Conservation (phyloP, 23 tunicate species). For the Ascidia mentula region DNA sequence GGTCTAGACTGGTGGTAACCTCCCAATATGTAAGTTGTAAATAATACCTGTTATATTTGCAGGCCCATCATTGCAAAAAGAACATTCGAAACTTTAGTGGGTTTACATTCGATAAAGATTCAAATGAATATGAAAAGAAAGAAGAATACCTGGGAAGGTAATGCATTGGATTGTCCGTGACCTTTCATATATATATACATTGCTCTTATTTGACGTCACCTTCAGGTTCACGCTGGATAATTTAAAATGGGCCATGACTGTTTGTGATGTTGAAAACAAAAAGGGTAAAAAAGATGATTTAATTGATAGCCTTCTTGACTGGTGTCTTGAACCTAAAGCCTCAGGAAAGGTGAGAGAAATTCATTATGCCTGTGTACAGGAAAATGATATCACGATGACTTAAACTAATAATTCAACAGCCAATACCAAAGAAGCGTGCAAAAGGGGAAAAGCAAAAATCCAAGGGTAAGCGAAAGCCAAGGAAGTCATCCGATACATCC, state of each 20-base stretch:
- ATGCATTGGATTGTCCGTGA: no score
- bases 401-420: not conserved
- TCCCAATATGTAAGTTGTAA: no score
- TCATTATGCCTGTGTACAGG: not conserved
- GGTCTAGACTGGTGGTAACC: no score
- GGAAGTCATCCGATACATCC: constrained; percentile 14
- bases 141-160: constrained; percentile 83
- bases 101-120: constrained; percentile 61
- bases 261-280: constrained; percentile 45
- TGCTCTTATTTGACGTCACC: no score
- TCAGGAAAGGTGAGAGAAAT: constrained; percentile 38
- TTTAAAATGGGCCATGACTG: constrained; percentile 76
- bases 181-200: no score
- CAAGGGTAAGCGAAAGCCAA: not conserved
- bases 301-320: constrained; percentile 59
- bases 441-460: constrained; percentile 17
- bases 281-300: constrained; percentile 65
- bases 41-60: no score
- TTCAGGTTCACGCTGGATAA: constrained; percentile 70
- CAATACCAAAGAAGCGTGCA: constrained; percentile 5
- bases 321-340: constrained; percentile 82
- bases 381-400: not conserved
- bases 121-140: constrained; percentile 76
- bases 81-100: constrained; percentile 70
- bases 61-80: constrained; percentile 54